A percentile compares a stretch with the other conserved stretches of the same genome.
These are phyloP conservation scores for Drosophila sproati DNA, from an alignment of 1,140 invertebrate species.

Conservation along the genomic window DNA sequence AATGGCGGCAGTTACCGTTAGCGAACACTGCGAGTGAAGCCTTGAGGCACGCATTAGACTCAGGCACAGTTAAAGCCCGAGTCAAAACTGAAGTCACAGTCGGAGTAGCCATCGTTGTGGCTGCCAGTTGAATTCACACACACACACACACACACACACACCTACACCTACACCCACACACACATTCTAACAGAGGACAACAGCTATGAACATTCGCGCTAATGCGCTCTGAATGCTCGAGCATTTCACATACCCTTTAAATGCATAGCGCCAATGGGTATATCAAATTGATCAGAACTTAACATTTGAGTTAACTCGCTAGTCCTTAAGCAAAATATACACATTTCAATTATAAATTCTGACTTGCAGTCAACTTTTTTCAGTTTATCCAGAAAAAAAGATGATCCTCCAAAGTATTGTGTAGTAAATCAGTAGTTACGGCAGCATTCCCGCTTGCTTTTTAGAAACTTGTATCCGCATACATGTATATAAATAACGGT, in stretches of 20 bases:
- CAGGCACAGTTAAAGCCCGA: slow-evolving; percentile 35
- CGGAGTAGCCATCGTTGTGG: neutral
- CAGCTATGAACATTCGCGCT: slow-evolving; percentile 78
- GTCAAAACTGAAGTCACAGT: slow-evolving; percentile 8
- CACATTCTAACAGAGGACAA: slow-evolving; percentile 45
- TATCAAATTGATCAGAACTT: neutral
- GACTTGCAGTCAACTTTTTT: too few species aligned
- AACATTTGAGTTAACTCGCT: neutral
- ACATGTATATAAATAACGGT: slow-evolving; percentile 43
- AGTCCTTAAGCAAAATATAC: too few species aligned
- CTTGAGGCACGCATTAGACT: slow-evolving; percentile 74
- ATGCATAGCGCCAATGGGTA: neutral
- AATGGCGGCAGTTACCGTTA: slow-evolving; percentile 77
- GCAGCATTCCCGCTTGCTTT: slow-evolving; percentile 19
- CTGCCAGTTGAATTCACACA: slow-evolving; percentile 55
- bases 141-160: neutral
- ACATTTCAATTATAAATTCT: too few species aligned
- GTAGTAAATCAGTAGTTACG: neutral
- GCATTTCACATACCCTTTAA: slow-evolving; percentile 52
- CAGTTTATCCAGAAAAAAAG: too few species aligned
- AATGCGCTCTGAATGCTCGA: slow-evolving; percentile 74
- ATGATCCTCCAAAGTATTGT: too few species aligned
- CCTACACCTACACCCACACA: slow-evolving; percentile 11
- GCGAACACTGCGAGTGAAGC: slow-evolving; percentile 54
- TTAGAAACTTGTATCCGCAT: neutral